A percentile compares a stretch with the other conserved stretches of the same genome.
These are phyloP conservation scores for Lutraria rhynchaena DNA, from an alignment of 1,140 invertebrate genomes.

Conservation along the genomic window DNA sequence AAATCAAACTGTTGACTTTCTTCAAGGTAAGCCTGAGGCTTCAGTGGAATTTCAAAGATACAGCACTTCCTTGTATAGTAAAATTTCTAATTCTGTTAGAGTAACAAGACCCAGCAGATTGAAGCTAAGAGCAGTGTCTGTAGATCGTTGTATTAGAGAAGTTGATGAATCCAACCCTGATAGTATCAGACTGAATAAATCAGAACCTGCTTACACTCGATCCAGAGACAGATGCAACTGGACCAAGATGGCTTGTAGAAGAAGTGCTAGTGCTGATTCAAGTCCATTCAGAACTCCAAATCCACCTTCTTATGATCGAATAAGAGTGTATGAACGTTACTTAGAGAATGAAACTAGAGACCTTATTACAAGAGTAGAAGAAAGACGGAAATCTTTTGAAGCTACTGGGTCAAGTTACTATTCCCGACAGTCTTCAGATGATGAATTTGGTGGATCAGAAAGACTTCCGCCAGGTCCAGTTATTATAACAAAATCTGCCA, in stretches of 20 bases:
- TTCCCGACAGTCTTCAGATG: background rate
- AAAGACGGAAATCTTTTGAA: constrained; percentile 43
- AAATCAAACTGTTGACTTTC: no score
- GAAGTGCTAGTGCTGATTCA: constrained; percentile 50
- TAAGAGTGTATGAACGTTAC: constrained; percentile 46
- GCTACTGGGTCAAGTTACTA: background rate
- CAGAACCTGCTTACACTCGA: no score
- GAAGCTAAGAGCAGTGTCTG: no score
- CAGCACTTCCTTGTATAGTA: no score
- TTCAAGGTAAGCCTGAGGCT: no score
- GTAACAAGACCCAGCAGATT: no score
- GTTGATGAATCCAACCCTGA: no score
- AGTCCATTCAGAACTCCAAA: background rate
- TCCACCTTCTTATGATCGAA: constrained; percentile 34
- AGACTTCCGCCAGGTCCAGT: constrained; percentile 1
- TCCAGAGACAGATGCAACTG: no score
- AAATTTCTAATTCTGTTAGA: no score
- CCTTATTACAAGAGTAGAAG: background rate
- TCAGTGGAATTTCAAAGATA: no score
- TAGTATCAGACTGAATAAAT: no score
- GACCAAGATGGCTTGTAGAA: constrained; percentile 24
- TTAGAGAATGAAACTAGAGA: constrained; percentile 32
- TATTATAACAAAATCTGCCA: constrained; percentile 20
- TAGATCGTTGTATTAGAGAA: no score
- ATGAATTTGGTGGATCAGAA: background rate